Evolutionary conservation across 2,797 vertebrate genomes (phyloP), one percentile per base, ranked within the genome.

Genomic region (Gymnoscopelus microlampas): DNA sequence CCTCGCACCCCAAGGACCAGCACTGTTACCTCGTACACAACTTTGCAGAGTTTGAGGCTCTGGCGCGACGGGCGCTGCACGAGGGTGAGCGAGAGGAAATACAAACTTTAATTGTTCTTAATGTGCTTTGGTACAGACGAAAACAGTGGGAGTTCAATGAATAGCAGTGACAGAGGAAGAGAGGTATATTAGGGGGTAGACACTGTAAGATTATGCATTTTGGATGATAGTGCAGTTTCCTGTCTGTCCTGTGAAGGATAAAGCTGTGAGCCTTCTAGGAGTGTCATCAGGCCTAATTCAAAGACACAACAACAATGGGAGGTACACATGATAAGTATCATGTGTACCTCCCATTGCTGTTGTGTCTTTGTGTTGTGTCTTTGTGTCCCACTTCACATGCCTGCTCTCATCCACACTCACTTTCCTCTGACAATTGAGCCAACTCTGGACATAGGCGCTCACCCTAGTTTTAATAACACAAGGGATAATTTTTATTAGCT

Each of bases 21-120:
- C 98, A 99, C 76, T 98, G 98, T 85, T 99, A 97, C 79, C 89
- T 99, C 69, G 94, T 99, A 62, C 96, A 98, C 92, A 97, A 96
- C 91, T 99, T 99, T 56, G 94, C 94, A 0, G 98, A 99, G 87
- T 99, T 99, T 74, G 98, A 99, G 87, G 96, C 97, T 47, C 90
- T 99, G 71, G 97, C 97, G 75, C 96, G 97, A 32, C 95, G 93
- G 1, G 97, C 97, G 2, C 91, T 99, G 70, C 98, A 99, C 4
- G 97, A 98, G 96, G 98, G 98, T 98, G 93, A 66, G 74, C 48
- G 9, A 4, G 5, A n/a, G 44, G 7, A 44, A 44, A 44, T 44
- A 3, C 39, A 44, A 44, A 9, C 39, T 8, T 8, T 7, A 44
- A 44, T 44, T 44, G 8, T 9, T 44, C 39, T 44, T 44, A 35